Evolutionary conservation across 2,888 invertebrate genomes (phyloP).

Genomic region (Myopa testacea): DNA sequence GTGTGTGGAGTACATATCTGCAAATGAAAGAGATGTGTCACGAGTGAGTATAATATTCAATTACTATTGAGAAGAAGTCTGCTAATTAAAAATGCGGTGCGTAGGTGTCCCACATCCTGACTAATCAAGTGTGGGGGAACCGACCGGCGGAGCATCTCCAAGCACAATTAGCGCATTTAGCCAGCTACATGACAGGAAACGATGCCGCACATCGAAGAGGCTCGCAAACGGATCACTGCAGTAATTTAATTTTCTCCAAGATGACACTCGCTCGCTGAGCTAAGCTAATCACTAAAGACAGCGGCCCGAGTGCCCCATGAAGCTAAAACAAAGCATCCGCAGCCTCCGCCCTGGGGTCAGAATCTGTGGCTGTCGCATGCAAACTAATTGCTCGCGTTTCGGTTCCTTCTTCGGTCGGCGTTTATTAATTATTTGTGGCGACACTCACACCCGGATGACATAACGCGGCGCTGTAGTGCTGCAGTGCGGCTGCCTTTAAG

Average conservation of each 20-base stretch:
- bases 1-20: constrained; percentile 69
- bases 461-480: constrained; percentile 18
- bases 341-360: constrained; percentile 33
- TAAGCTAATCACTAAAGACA: constrained; percentile 11
- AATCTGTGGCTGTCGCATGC: constrained; percentile 50
- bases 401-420: constrained; percentile 11
- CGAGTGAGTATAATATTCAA: neutral
- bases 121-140: constrained; percentile 39
- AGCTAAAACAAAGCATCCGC: neutral
- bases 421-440: constrained; percentile 42
- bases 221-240: neutral
- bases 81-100: constrained; percentile 17
- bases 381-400: constrained; percentile 51
- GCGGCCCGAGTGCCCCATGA: neutral
- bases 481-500: constrained; percentile 15
- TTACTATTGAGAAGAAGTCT: neutral
- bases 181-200: constrained; percentile 37
- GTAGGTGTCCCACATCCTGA: constrained; percentile 48
- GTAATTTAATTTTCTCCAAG: constrained; percentile 40
- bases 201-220: constrained; percentile 1
- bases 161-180: neutral
- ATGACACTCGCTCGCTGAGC: neutral
- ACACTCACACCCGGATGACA: constrained; percentile 35
- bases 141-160: neutral
- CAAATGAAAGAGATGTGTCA: constrained; percentile 42